Conservation (phyloP, 2,888 invertebrate genomes). For the Ligdia adustata region DNA sequence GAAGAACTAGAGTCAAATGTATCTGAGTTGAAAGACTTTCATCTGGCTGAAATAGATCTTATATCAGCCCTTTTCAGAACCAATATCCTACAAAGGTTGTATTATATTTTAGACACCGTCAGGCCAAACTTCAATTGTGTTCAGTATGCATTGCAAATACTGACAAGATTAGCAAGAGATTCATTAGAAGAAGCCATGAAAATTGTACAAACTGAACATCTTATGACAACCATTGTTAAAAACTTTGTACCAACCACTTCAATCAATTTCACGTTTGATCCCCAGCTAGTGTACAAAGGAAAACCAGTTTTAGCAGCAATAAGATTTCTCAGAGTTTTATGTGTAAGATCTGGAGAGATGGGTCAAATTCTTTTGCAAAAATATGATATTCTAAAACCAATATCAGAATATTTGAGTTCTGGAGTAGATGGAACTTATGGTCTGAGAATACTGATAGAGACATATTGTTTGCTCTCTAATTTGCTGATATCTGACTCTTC, state of each 20-base stretch:
- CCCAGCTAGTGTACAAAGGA: slow-evolving; percentile 82
- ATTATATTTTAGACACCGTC: slow-evolving; percentile 89
- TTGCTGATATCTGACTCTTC: slow-evolving; percentile 80
- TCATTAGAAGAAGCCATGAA: slow-evolving; percentile 86
- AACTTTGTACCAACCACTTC: slow-evolving; percentile 83
- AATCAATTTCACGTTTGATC: slow-evolving; percentile 65
- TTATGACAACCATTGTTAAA: slow-evolving; percentile 85
- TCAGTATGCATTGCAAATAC: slow-evolving; percentile 89
- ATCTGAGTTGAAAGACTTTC: slow-evolving; percentile 91
- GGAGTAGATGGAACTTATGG: slow-evolving; percentile 77
- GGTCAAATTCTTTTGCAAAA: slow-evolving; percentile 79
- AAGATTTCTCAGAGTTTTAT: slow-evolving; percentile 89
- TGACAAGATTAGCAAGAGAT: slow-evolving; percentile 91
- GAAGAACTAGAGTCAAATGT: slow-evolving; percentile 81
- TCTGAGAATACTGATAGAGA: slow-evolving; percentile 86
- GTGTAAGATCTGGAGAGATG: slow-evolving; percentile 84
- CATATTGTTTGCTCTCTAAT: slow-evolving; percentile 83
- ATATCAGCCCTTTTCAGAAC: slow-evolving; percentile 89
- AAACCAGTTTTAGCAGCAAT: slow-evolving; percentile 88
- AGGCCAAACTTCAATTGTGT: slow-evolving; percentile 89
- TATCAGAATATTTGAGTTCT: slow-evolving; percentile 83
- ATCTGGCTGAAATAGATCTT: slow-evolving; percentile 93
- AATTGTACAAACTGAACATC: slow-evolving; percentile 85
- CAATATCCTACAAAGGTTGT: slow-evolving; percentile 89
- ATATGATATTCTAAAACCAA: slow-evolving; percentile 79